Base-by-base conservation (phyloP, 2,797 vertebrate genomes). In the Australoheros facetus region DNA sequence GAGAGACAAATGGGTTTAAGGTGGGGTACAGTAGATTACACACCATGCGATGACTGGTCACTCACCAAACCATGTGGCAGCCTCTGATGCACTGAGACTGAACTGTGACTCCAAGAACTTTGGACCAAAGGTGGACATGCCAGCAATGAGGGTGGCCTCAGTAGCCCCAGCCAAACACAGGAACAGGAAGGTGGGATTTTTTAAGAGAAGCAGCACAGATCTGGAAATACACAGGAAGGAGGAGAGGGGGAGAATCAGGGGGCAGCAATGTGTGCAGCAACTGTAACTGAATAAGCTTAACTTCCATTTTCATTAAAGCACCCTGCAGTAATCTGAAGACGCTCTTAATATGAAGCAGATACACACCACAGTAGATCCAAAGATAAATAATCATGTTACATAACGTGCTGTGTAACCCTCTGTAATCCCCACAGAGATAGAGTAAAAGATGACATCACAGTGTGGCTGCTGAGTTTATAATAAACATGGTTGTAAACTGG, bases 61-160 rank as follows among this genome's bases (percentile, higher is more conserved):
- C 97, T 96, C 92, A 99, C 98, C 98, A 21, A 99, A 99, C 94
- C 96, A 95, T 0, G 96, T 97, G 70, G 98, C 97, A 2, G 97
- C 97, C 84, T 98, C 96, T 0, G 98, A 99, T n/a, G 98, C 97
- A n/a, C 98, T 99, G 84, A 99, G 94, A 87, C 95, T 97, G 83
- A 99, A 98, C 92, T 99, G 98, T 16, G 98, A 96, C 93, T 99
- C 98, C 28, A 99, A 90, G 90, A 98, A 98, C 93, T 99, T 99
- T 85, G 98, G 98, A 2, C 97, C 97, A 16, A 99, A 99, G 0
- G 98, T 99, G 78, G 98, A 98, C 97, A 99, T 97, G 79, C 97
- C 97, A 0, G 97, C 95, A 3, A 99, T 96, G 57, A 99, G 97
- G 0, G 97, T 98, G 26, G 98, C 97, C 89, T 99, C 98, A 0